Percentiles rank a stretch among this genome's conserved stretches.
Conservation (phyloP, 2,888 invertebrate species). For the Lamellibrachia columna region DNA sequence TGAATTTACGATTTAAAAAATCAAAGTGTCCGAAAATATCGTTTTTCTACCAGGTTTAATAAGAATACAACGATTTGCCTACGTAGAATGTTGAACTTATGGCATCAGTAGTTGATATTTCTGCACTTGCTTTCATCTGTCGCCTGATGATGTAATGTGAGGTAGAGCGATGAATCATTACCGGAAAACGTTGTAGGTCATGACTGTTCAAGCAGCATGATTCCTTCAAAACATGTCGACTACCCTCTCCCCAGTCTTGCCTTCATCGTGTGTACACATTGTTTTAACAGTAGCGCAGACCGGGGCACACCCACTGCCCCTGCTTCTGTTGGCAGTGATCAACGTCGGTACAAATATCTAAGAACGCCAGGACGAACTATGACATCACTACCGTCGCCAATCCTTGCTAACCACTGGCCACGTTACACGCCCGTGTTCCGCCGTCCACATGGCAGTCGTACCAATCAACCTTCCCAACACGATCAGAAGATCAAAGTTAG, state of each 20-base stretch:
- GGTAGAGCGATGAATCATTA: background rate
- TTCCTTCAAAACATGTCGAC: background rate
- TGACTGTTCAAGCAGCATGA: background rate
- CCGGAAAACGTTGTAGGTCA: background rate
- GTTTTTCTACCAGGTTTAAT: no score
- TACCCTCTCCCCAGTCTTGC: background rate
- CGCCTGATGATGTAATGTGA: background rate
- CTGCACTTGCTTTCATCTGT: background rate
- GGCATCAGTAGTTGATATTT: background rate
- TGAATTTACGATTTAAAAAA: no score
- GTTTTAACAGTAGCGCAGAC: background rate
- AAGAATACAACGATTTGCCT: no score
- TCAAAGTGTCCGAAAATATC: no score
- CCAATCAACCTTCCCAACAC: background rate
- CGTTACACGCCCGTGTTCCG: background rate
- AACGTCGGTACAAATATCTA: background rate
- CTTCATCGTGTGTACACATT: background rate
- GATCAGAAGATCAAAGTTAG: background rate
- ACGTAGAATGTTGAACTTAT: background rate
- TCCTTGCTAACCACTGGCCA: background rate
- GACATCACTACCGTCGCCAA: background rate
- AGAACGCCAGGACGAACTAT: background rate
- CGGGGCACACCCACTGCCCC: background rate
- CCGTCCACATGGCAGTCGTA: background rate
- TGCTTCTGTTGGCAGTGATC: background rate